Conservation (phyloP, 2,113 vertebrate species). For the Oreocharis arfaki region DNA sequence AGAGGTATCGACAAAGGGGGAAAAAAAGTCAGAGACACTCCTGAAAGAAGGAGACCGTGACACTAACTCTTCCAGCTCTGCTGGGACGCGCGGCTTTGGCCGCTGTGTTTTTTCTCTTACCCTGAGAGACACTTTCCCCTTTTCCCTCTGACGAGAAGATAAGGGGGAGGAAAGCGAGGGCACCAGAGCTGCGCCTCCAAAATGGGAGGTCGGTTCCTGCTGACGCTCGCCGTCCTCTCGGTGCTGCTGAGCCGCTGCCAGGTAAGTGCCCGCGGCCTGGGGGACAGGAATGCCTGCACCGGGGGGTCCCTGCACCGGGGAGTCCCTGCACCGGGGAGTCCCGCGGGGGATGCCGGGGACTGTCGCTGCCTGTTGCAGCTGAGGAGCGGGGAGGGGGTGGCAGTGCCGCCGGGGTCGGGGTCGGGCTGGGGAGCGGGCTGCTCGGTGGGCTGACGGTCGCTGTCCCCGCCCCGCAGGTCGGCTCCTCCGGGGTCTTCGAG, state of each 20-base stretch:
- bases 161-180: background rate
- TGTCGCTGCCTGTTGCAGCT: background rate
- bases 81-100: constrained; percentile 24
- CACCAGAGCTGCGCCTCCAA: constrained; percentile 55
- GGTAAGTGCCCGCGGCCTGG: constrained; percentile 69
- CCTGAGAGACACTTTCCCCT: background rate
- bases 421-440: background rate
- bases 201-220: constrained; percentile 85
- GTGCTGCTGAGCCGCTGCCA: constrained; percentile 86
- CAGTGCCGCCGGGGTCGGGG: background rate
- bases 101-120: constrained; percentile 12
- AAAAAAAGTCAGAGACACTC: constrained; percentile 39
- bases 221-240: constrained; percentile 80
- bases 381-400: background rate
- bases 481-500: constrained; percentile 93
- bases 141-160: background rate
- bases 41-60: constrained; percentile 51
- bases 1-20: background rate
- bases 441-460: background rate
- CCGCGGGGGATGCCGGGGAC: background rate
- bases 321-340: background rate
- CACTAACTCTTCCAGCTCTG: constrained; percentile 74
- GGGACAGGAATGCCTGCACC: background rate
- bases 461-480: constrained; percentile 74
- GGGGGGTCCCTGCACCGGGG: background rate